Evolutionary conservation across 2,888 invertebrate genomes (phyloP).

Genomic region (Eucriotettix oculatus): DNA sequence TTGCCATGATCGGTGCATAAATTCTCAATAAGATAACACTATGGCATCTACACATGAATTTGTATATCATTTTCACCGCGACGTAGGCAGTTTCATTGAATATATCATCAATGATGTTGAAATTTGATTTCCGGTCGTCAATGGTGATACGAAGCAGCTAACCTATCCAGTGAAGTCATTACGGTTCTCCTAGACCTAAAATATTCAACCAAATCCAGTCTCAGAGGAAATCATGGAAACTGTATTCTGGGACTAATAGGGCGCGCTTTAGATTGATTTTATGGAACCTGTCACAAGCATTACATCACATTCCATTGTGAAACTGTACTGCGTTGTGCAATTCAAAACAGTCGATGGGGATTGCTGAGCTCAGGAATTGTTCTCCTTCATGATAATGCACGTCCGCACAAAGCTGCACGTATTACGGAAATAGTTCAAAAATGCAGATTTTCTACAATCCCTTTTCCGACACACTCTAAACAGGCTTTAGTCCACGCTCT

Average conservation of each 20-base stretch:
- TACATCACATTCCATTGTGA: neutral
- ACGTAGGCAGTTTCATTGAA: too few relatives aligned
- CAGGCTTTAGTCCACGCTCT: too few relatives aligned
- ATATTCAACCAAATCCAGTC: neutral
- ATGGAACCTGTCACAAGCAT: neutral
- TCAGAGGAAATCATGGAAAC: neutral
- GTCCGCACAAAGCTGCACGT: neutral
- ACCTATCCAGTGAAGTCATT: neutral
- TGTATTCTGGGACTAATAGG: neutral
- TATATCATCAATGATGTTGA: too few relatives aligned
- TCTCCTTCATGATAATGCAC: neutral
- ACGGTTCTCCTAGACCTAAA: neutral
- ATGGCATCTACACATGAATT: too few relatives aligned
- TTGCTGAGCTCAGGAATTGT: neutral
- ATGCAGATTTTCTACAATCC: neutral
- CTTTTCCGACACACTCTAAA: neutral
- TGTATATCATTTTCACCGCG: too few relatives aligned
- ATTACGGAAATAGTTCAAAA: neutral
- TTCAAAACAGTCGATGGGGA: neutral
- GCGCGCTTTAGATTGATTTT: neutral
- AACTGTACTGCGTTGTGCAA: neutral
- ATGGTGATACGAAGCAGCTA: neutral
- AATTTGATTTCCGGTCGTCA: too few relatives aligned
- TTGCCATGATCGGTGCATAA: too few relatives aligned
- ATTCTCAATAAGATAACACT: too few relatives aligned